These are phyloP conservation scores for Onychostoma macrolepis DNA, from an alignment of 2,113 vertebrate genomes.

Conservation along the genomic window DNA sequence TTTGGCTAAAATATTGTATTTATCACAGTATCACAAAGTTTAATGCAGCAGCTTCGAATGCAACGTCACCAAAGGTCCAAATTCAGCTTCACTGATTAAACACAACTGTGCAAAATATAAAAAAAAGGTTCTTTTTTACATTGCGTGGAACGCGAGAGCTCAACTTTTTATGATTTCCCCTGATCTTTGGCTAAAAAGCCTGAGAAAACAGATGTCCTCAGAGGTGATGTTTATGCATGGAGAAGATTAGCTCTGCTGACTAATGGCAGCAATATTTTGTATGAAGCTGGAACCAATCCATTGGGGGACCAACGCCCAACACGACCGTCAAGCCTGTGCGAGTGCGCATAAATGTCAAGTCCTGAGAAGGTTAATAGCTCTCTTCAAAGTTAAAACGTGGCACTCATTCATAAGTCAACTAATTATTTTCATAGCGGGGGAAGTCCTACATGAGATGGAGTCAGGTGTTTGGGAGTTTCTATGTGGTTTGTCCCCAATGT, in stretches of 20 bases:
- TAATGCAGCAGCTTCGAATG: neutral
- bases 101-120: neutral
- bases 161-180: neutral
- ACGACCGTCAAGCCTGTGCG: neutral
- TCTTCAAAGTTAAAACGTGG: neutral
- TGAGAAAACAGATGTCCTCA: constrained; percentile 55
- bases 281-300: constrained; percentile 41
- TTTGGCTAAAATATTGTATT: neutral
- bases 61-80: neutral
- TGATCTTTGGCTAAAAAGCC: constrained; percentile 27
- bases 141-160: neutral
- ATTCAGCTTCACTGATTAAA: neutral
- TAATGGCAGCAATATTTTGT: constrained; percentile 33
- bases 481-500: neutral
- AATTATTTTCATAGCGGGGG: constrained; percentile 14
- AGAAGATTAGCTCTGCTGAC: constrained; percentile 24
- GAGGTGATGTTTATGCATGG: constrained; percentile 34
- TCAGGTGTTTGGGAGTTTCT: neutral
- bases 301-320: constrained; percentile 20
- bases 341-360: neutral
- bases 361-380: constrained; percentile 8
- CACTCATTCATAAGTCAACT: neutral
- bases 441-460: neutral
- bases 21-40: neutral
- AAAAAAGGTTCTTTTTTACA: neutral